Percentiles rank a stretch among this genome's conserved stretches.
Conservation (phyloP, 2,888 invertebrate species). For the Scrobipalpa atriplicella region DNA sequence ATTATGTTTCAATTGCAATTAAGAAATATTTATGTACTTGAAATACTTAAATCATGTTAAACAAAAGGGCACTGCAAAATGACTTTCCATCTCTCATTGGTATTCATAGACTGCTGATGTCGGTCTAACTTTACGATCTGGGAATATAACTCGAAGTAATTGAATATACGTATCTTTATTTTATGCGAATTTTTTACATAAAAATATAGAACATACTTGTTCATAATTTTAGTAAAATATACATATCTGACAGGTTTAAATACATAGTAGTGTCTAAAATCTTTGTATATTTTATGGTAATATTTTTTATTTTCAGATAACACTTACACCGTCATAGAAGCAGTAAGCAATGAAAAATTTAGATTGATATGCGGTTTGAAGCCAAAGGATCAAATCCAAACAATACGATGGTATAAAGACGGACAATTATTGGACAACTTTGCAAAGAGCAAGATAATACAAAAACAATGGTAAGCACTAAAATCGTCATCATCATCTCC, state of each 20-base stretch:
- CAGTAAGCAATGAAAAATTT: constrained; percentile 62
- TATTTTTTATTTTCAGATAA: constrained; percentile 58
- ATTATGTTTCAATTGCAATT: too few species aligned
- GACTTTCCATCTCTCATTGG: constrained; percentile 30
- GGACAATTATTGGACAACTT: constrained; percentile 57
- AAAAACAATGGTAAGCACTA: constrained; percentile 66
- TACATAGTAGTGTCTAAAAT: background rate
- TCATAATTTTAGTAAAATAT: too few species aligned
- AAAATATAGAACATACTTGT: background rate
- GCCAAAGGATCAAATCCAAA: constrained; percentile 47
- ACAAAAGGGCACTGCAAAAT: constrained; percentile 17
- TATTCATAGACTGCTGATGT: constrained; percentile 34
- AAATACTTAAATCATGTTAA: background rate
- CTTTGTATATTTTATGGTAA: background rate
- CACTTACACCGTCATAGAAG: constrained; percentile 57
- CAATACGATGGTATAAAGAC: constrained; percentile 70
- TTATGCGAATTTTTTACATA: background rate
- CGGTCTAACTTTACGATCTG: constrained; percentile 32
- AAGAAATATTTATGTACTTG: background rate
- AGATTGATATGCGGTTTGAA: constrained; percentile 66
- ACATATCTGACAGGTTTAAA: too few species aligned
- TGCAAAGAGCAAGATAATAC: constrained; percentile 43
- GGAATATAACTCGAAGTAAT: constrained; percentile 31
- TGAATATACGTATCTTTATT: constrained; percentile 9
- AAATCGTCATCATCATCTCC: too few species aligned